These are phyloP conservation scores for Astyanax mexicanus DNA, from an alignment of 2,797 vertebrate genomes.

Conservation along the genomic window DNA sequence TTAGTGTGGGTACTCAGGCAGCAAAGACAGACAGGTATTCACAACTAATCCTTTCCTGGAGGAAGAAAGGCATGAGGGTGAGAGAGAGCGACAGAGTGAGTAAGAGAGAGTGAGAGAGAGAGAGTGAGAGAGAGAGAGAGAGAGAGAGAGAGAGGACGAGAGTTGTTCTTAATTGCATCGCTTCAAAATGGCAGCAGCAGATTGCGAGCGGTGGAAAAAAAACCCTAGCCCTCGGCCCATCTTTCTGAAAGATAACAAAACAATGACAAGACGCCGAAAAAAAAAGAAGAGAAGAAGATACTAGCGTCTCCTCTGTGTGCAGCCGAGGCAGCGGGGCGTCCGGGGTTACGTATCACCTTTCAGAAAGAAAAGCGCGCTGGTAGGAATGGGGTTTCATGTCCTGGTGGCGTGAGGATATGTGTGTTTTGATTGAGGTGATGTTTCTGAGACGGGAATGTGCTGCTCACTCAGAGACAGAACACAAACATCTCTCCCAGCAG, in stretches of 20 bases:
- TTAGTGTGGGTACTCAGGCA: conserved; percentile 56
- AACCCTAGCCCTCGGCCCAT: conserved; percentile 58
- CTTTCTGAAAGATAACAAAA: conserved; percentile 43
- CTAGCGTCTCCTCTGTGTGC: conserved; percentile 61
- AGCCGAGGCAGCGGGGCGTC: conserved; percentile 58
- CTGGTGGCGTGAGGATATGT: conserved; percentile 35
- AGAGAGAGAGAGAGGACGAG: conserved; percentile 60
- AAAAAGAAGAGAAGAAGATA: conserved; percentile 17
- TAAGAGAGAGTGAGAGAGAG: conserved; percentile 51
- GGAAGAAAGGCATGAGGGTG: conserved; percentile 57
- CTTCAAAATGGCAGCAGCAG: conserved; percentile 68
- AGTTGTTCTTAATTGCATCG: conserved; percentile 72
- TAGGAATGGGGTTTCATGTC: conserved; percentile 65
- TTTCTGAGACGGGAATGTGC: conserved; percentile 60
- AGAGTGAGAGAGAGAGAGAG: conserved; percentile 53
- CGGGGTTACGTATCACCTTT: conserved; percentile 64
- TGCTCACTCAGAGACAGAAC: conserved; percentile 51
- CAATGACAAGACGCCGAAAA: conserved; percentile 41
- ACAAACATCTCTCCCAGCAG: conserved; percentile 45
- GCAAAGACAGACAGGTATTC: conserved; percentile 66
- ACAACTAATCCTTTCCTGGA: conserved; percentile 61
- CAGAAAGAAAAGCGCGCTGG: conserved; percentile 62
- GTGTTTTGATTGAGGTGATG: conserved; percentile 47
- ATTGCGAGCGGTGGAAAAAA: conserved; percentile 34
- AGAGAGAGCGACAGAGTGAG: not conserved